Percentiles rank a stretch among this genome's conserved stretches.
These are phyloP conservation scores for Epinephelus moara DNA, from an alignment of 2,113 vertebrate species.

Conservation along the genomic window DNA sequence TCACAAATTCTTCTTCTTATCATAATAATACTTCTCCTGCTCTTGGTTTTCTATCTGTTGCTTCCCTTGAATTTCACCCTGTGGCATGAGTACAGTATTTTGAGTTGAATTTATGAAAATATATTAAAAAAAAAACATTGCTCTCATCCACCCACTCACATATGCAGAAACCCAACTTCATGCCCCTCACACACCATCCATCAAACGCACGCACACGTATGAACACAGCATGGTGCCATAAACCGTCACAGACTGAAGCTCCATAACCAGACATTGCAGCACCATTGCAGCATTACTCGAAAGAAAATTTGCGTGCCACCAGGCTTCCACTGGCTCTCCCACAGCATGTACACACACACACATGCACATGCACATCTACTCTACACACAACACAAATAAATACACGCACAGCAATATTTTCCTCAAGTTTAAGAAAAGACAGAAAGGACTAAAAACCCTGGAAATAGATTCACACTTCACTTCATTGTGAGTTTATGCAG, in stretches of 20 bases:
- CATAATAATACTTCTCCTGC: not conserved
- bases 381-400: slow-evolving; percentile 34
- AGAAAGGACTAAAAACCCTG: not conserved
- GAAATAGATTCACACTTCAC: slow-evolving; percentile 11
- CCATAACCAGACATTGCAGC: slow-evolving; percentile 57
- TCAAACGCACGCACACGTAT: slow-evolving; percentile 1
- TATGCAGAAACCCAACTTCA: slow-evolving; percentile 52
- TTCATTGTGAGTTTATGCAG: not conserved
- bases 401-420: slow-evolving; percentile 12
- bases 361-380: not conserved
- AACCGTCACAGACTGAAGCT: slow-evolving; percentile 25
- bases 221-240: slow-evolving; percentile 38
- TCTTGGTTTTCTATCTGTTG: not conserved
- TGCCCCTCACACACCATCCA: slow-evolving; percentile 32
- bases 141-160: slow-evolving; percentile 56
- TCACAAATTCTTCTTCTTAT: not conserved
- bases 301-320: slow-evolving; percentile 35
- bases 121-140: slow-evolving; percentile 52
- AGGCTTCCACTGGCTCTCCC: slow-evolving; percentile 9
- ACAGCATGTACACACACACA: not conserved
- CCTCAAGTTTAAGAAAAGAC: slow-evolving; percentile 28
- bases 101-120: slow-evolving; percentile 61
- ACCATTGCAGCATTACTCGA: slow-evolving; percentile 53
- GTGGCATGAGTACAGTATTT: not conserved
- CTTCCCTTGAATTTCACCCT: slow-evolving; percentile 40